Evolutionary conservation across 2,888 invertebrate genomes (phyloP).

Genomic region (Stenodera caucasica): DNA sequence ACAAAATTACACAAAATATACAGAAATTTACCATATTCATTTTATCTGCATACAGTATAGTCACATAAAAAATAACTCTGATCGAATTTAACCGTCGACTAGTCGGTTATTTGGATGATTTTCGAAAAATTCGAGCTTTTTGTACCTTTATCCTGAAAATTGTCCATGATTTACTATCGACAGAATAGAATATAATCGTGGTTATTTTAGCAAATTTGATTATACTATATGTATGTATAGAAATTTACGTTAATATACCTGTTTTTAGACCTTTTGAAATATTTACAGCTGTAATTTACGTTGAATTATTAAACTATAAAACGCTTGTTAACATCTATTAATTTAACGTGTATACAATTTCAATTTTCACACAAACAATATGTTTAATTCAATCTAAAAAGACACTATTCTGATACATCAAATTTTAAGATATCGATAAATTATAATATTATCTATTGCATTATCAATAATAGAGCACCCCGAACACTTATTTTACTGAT

Average conservation of each 20-base stretch:
- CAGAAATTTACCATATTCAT: neutral
- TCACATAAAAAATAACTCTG: no score
- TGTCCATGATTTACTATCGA: neutral
- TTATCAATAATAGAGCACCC: no score
- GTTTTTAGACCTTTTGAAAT: slow-evolving; percentile 23
- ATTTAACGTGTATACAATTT: slow-evolving; percentile 21
- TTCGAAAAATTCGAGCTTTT: no score
- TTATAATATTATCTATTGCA: neutral
- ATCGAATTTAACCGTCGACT: no score
- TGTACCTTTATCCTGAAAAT: no score
- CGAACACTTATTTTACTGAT: no score
- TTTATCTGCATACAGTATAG: neutral
- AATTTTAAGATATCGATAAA: neutral
- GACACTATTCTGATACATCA: slow-evolving; percentile 5
- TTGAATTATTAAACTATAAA: slow-evolving; percentile 30
- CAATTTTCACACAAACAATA: slow-evolving; percentile 15
- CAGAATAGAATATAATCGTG: neutral
- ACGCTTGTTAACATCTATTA: slow-evolving; percentile 28
- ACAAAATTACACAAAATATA: slow-evolving; percentile 10
- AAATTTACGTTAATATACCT: slow-evolving; percentile 15
- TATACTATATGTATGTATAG: no score
- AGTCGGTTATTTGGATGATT: no score
- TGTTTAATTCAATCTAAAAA: slow-evolving; percentile 16
- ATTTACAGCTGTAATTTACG: slow-evolving; percentile 25
- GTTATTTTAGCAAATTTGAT: neutral